Evolutionary conservation across 2,113 vertebrate genomes (phyloP).

Genomic region (Elaphurus davidianus): DNA sequence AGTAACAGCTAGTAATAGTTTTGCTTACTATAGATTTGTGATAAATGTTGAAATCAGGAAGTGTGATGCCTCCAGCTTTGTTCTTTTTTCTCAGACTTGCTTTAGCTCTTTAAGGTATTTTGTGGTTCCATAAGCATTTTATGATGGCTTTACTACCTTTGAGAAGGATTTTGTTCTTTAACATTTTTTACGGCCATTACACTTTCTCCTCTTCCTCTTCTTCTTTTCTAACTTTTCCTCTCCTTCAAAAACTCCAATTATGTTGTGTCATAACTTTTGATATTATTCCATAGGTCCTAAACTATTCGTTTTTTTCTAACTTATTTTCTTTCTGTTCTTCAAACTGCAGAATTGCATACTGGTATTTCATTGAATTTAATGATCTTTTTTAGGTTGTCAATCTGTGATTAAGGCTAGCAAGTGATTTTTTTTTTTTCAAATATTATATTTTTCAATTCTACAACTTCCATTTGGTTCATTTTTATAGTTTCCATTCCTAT

Average conservation of each 20-base stretch:
- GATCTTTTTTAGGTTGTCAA: background rate
- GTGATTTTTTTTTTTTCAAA: background rate
- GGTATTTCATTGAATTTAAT: background rate
- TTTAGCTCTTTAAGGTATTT: background rate
- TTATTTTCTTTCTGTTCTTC: background rate
- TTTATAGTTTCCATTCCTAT: background rate
- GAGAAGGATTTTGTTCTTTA: background rate
- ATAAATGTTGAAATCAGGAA: background rate
- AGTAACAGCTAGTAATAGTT: background rate
- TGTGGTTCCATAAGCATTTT: background rate
- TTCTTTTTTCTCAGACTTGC: background rate
- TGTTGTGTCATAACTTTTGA: background rate
- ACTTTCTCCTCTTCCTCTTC: background rate
- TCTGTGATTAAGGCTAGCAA: background rate
- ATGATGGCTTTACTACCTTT: background rate
- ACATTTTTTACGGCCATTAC: background rate
- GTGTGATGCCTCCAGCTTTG: background rate
- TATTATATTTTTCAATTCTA: background rate
- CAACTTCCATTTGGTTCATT: background rate
- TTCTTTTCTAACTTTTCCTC: background rate
- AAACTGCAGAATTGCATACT: background rate
- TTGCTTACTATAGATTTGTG: background rate
- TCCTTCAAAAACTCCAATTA: background rate
- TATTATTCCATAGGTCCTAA: background rate
- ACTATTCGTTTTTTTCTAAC: background rate